These are phyloP conservation scores for Nycteola revayana DNA, from an alignment of 2,888 invertebrate genomes.

Conservation along the genomic window DNA sequence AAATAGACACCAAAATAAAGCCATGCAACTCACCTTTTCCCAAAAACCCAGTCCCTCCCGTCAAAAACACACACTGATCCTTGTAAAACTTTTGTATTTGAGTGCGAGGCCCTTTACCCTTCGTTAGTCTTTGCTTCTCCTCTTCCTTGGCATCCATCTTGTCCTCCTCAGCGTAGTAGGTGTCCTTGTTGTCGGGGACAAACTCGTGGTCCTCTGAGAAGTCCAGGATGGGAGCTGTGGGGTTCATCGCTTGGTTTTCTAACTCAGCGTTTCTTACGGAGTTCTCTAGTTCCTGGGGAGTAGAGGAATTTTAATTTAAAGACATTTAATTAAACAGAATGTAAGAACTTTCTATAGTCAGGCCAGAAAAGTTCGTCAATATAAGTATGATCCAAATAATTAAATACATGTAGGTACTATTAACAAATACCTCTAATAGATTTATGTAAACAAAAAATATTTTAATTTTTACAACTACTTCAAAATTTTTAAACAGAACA, in stretches of 20 bases:
- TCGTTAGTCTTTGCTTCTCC: conserved; percentile 65
- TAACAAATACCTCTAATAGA: too few relatives aligned
- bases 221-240: conserved; percentile 66
- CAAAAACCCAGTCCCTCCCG: conserved; percentile 74
- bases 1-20: conserved; percentile 12
- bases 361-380: too few relatives aligned
- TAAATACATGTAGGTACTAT: too few relatives aligned
- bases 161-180: conserved; percentile 75
- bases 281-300: conserved; percentile 63
- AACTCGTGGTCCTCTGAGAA: conserved; percentile 80
- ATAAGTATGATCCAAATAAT: too few relatives aligned
- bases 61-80: conserved; percentile 73
- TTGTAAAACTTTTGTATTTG: conserved; percentile 66
- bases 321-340: too few relatives aligned
- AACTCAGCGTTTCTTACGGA: conserved; percentile 55
- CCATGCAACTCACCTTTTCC: conserved; percentile 69
- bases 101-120: conserved; percentile 66
- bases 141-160: conserved; percentile 70
- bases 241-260: conserved; percentile 69
- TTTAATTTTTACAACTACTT: too few relatives aligned
- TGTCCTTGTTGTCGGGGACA: conserved; percentile 69
- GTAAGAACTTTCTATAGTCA: too few relatives aligned
- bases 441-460: too few relatives aligned
- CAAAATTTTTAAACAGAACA: too few relatives aligned
- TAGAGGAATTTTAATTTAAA: too few relatives aligned